phyloP scores from a whole-genome alignment of 1,140 invertebrate species.

The Drosophila hydei region DNA sequence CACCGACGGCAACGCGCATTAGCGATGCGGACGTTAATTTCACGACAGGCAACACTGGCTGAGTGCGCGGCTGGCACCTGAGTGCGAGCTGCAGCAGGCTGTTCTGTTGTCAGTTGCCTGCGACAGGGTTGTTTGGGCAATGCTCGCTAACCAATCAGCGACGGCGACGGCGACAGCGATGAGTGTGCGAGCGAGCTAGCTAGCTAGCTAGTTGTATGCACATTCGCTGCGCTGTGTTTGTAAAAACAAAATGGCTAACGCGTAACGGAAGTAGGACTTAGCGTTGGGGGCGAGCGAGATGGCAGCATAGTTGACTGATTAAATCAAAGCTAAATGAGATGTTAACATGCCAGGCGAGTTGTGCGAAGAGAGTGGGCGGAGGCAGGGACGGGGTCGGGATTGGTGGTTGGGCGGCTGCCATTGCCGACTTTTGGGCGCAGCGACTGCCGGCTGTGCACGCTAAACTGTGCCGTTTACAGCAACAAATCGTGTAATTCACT shows the following conservation, averaged over 20 bases:
- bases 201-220: conserved; percentile 13
- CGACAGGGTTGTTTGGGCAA: conserved; percentile 6
- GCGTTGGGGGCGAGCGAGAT: conserved; percentile 41
- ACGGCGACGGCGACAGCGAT: conserved; percentile 31
- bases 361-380: too few relatives aligned
- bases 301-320: conserved; percentile 34
- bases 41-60: conserved; percentile 16
- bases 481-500: conserved; percentile 78
- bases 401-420: conserved; percentile 1
- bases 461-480: conserved; percentile 80
- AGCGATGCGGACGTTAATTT: conserved; percentile 8
- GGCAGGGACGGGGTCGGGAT: background rate
- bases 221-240: conserved; percentile 20
- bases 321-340: conserved; percentile 52
- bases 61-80: background rate
- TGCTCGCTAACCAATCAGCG: conserved; percentile 60
- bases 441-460: conserved; percentile 55
- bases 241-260: conserved; percentile 78
- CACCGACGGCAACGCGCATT: conserved; percentile 7
- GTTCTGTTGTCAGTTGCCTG: background rate
- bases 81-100: background rate
- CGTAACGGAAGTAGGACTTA: conserved; percentile 41
- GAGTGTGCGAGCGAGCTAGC: conserved; percentile 49
- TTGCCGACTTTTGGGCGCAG: conserved; percentile 37
- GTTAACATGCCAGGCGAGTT: conserved; percentile 24